Conservation (phyloP, 1,140 invertebrate species). For the Wasmannia auropunctata region DNA sequence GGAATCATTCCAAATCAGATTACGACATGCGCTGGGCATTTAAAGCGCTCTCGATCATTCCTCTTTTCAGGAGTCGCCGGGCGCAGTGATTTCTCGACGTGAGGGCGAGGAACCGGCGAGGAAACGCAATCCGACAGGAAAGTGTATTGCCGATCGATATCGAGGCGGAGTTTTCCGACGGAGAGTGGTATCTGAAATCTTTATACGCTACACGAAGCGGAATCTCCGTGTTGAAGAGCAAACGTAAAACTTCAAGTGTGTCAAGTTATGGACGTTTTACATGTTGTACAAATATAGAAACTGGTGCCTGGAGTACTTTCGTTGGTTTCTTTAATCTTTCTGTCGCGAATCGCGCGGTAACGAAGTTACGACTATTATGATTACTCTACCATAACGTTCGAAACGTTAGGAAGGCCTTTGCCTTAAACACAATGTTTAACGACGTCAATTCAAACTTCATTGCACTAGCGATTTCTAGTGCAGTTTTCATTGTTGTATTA, state of each 20-base stretch:
- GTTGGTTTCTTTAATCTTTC: background rate
- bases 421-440: background rate
- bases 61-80: slow-evolving; percentile 45
- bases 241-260: slow-evolving; percentile 16
- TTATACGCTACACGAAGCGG: slow-evolving; percentile 8
- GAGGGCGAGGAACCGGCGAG: background rate
- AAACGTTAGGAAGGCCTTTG: background rate
- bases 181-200: slow-evolving; percentile 35
- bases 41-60: slow-evolving; percentile 63
- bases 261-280: background rate
- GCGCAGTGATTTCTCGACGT: slow-evolving; percentile 56
- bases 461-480: background rate
- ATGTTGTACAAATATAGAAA: slow-evolving; percentile 17
- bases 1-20: slow-evolving; percentile 75
- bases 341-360: background rate
- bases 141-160: slow-evolving; percentile 42
- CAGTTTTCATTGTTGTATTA: background rate
- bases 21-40: slow-evolving; percentile 67
- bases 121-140: slow-evolving; percentile 18
- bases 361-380: background rate
- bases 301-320: background rate
- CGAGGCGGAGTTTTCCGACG: slow-evolving; percentile 12
- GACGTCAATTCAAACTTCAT: background rate
- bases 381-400: no score
- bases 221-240: background rate